Percentiles rank a stretch among this genome's conserved stretches.
phyloP scores from a whole-genome alignment of 2,113 vertebrate genomes.

The Acrocephalus kingi region DNA sequence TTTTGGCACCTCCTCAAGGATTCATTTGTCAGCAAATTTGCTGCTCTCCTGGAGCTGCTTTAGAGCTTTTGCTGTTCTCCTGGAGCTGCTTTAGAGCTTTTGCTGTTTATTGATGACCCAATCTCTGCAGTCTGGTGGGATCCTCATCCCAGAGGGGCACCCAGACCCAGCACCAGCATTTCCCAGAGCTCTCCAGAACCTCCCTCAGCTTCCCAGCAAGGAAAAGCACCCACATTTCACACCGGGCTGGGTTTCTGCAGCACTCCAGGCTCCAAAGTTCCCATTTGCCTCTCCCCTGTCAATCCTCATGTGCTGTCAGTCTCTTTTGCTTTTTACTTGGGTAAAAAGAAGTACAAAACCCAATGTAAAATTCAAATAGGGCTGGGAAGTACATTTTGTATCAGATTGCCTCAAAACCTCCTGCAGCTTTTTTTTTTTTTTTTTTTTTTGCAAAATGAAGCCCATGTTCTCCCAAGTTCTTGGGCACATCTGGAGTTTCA shows the following conservation, averaged over 20 bases:
- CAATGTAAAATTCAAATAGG: conserved; percentile 2
- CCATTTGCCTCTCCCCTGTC: background rate
- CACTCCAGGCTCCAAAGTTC: background rate
- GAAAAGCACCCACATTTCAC: background rate
- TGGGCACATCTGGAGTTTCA: conserved; percentile 65
- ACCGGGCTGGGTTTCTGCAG: background rate
- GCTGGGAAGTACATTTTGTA: conserved; percentile 19
- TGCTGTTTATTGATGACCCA: background rate
- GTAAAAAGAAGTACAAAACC: background rate
- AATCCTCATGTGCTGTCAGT: background rate
- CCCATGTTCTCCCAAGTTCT: conserved; percentile 52
- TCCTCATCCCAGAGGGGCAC: background rate
- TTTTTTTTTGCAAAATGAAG: background rate
- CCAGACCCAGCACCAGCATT: rapidly evolving
- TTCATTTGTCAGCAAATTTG: background rate
- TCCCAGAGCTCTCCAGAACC: background rate
- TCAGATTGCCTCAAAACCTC: conserved; percentile 36
- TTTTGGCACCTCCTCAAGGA: background rate
- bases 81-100: background rate
- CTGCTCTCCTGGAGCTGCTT: background rate
- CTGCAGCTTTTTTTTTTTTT: conserved; percentile 33
- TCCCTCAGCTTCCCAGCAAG: rapidly evolving
- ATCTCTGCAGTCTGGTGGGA: background rate
- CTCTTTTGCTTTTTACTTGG: background rate
- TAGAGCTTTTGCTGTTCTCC: background rate